Conservation (phyloP, 2,797 vertebrate genomes). For the Orientallactaga sibirica region DNA sequence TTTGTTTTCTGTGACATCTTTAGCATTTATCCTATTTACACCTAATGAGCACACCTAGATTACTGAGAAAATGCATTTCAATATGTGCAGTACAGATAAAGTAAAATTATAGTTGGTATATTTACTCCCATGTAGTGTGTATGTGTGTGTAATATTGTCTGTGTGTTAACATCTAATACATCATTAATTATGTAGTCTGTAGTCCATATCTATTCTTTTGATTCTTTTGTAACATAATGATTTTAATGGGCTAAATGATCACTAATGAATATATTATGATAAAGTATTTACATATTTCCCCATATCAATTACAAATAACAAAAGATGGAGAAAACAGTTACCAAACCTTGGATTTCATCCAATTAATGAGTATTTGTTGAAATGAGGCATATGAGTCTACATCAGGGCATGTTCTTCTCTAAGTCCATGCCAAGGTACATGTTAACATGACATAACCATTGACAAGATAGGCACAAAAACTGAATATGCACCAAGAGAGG, state of each 20-base stretch:
- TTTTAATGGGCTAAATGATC: neutral
- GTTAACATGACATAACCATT: neutral
- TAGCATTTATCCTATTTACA: neutral
- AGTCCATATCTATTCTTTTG: neutral
- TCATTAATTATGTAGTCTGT: neutral
- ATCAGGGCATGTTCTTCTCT: neutral
- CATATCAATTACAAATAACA: neutral
- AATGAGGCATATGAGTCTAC: neutral
- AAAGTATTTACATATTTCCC: neutral
- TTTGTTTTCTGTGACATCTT: neutral
- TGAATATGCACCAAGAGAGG: neutral
- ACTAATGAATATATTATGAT: neutral
- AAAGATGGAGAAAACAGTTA: neutral
- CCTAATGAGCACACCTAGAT: fast-evolving
- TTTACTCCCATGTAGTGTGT: neutral
- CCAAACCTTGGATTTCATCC: neutral
- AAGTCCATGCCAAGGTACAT: neutral
- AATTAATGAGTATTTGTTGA: neutral
- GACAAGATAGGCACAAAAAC: neutral
- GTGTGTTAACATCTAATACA: neutral
- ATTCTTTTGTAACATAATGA: neutral
- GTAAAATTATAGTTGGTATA: neutral
- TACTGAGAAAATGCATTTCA: neutral
- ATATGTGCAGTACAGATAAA: neutral
- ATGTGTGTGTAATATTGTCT: neutral